phyloP scores from a whole-genome alignment of 2,797 vertebrate species.

The Cebuella pygmaea region DNA sequence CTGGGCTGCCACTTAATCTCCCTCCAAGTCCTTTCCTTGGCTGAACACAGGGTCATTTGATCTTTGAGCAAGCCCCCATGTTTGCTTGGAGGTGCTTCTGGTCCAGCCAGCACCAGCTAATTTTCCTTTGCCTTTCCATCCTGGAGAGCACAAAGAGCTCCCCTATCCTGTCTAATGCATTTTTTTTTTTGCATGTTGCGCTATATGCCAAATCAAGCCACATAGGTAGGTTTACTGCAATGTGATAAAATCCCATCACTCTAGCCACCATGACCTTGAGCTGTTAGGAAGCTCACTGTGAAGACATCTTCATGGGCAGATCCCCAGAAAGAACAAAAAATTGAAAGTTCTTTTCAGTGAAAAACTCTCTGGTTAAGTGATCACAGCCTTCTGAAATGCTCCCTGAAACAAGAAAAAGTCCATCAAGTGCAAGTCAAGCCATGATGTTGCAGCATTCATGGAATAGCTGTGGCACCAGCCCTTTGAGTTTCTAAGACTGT shows the following conservation, averaged over 20 bases:
- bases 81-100: slow-evolving; percentile 84
- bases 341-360: slow-evolving; percentile 52
- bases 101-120: slow-evolving; percentile 82
- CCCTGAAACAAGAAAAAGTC: slow-evolving; percentile 1
- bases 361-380: neutral
- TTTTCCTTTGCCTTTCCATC: slow-evolving; percentile 81
- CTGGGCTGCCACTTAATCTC: slow-evolving; percentile 83
- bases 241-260: slow-evolving; percentile 65
- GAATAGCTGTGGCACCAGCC: slow-evolving; percentile 30
- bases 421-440: slow-evolving; percentile 47
- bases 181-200: slow-evolving; percentile 85
- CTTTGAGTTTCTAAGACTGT: slow-evolving; percentile 19
- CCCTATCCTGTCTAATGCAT: slow-evolving; percentile 80
- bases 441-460: slow-evolving; percentile 46
- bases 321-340: slow-evolving; percentile 43
- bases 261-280: neutral
- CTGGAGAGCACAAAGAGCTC: slow-evolving; percentile 75
- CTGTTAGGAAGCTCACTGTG: slow-evolving; percentile 16
- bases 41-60: slow-evolving; percentile 80
- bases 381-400: slow-evolving; percentile 57
- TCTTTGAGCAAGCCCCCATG: slow-evolving; percentile 76
- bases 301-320: neutral
- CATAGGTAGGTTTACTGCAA: slow-evolving; percentile 38
- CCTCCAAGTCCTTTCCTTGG: slow-evolving; percentile 79
- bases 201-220: slow-evolving; percentile 80